Evolutionary conservation across 2,797 vertebrate species (phyloP).

Genomic region (Enteromius thamalakanensis): DNA sequence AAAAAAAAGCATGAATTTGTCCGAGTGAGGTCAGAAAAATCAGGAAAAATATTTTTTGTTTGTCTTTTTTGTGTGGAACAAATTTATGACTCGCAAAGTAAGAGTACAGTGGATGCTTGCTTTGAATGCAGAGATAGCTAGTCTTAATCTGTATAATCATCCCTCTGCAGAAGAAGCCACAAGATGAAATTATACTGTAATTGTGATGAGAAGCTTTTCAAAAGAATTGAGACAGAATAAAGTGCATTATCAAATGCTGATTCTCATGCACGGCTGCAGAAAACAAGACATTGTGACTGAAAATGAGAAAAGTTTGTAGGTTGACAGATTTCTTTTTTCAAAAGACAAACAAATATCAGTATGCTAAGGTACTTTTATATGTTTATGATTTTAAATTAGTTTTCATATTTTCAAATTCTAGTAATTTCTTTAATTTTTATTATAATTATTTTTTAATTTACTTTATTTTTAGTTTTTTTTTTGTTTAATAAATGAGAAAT

Average conservation of each 20-base stretch:
- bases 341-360: background rate
- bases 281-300: background rate
- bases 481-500: background rate
- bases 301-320: background rate
- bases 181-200: background rate
- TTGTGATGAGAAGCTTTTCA: background rate
- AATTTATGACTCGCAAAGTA: background rate
- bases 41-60: background rate
- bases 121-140: background rate
- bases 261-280: background rate
- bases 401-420: background rate
- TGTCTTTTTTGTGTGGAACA: background rate
- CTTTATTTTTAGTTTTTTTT: background rate
- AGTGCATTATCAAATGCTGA: background rate
- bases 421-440: background rate
- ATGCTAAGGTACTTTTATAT: background rate
- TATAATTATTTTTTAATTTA: no score
- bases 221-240: background rate
- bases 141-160: constrained; percentile 1
- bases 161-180: constrained; percentile 5
- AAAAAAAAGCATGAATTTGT: no score
- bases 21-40: background rate
- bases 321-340: background rate
- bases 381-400: background rate
- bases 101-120: background rate